Conservation (phyloP, 2,888 invertebrate species). For the Phlogophora meticulosa region DNA sequence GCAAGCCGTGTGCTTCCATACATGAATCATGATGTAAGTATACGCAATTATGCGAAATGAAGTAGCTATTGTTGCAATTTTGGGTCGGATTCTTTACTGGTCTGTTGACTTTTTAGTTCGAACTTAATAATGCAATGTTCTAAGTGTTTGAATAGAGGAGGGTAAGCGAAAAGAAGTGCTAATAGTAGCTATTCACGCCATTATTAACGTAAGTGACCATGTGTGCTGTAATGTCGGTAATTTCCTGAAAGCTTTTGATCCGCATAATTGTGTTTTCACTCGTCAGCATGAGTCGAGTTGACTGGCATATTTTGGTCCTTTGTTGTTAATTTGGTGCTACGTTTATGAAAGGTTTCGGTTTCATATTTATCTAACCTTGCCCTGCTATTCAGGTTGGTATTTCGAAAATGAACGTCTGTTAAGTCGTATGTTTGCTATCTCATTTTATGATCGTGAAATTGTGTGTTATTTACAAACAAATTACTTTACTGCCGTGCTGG, state of each 20-base stretch:
- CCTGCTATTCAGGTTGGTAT: constrained; percentile 26
- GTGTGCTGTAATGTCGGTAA: constrained; percentile 54
- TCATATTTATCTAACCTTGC: constrained; percentile 43
- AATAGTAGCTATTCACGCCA: constrained; percentile 30
- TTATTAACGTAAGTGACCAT: constrained; percentile 30
- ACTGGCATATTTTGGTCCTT: constrained; percentile 52
- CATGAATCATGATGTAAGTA: constrained; percentile 60
- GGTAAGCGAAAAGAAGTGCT: constrained; percentile 22
- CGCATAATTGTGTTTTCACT: constrained; percentile 26
- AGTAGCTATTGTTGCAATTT: constrained; percentile 53
- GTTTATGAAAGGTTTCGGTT: constrained; percentile 25
- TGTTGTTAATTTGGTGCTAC: constrained; percentile 26
- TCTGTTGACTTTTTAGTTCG: constrained; percentile 50
- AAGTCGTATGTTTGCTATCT: constrained; percentile 23
- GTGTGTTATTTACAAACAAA: constrained; percentile 26
- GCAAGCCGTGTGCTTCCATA: constrained; percentile 32
- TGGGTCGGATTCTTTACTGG: constrained; percentile 55
- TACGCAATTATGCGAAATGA: constrained; percentile 34
- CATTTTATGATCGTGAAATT: constrained; percentile 28
- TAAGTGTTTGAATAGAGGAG: constrained; percentile 34
- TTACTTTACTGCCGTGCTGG: constrained; percentile 1
- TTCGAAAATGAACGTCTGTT: constrained; percentile 13
- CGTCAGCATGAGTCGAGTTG: constrained; percentile 56
- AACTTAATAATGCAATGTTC: constrained; percentile 37
- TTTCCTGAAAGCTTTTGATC: constrained; percentile 62